phyloP scores from a whole-genome alignment of 1,140 invertebrate genomes.

The Ceratina calcarata region DNA sequence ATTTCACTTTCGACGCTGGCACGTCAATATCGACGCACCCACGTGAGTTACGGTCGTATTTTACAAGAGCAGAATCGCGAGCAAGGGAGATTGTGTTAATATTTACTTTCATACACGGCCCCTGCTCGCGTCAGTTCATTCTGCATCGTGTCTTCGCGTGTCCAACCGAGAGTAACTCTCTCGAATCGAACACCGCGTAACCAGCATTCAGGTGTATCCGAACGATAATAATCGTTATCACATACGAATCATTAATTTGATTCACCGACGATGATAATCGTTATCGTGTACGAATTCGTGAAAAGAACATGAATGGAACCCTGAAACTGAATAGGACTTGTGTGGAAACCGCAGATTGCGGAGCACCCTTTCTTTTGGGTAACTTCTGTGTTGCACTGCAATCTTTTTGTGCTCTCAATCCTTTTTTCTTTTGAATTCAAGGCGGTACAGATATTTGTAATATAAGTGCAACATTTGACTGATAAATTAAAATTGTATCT shows the following conservation, averaged over 20 bases:
- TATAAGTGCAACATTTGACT: too few relatives aligned
- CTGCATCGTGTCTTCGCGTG: conserved; percentile 61
- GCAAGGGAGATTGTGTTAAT: conserved; percentile 69
- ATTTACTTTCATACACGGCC: conserved; percentile 74
- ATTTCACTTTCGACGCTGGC: neutral
- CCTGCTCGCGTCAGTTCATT: conserved; percentile 71
- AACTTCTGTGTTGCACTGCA: neutral
- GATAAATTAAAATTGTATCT: too few relatives aligned
- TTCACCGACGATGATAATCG: too few relatives aligned
- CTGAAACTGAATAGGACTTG: neutral
- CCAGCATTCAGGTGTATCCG: too few relatives aligned
- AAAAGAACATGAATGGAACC: neutral
- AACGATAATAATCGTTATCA: too few relatives aligned
- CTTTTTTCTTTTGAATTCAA: neutral
- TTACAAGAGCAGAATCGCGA: conserved; percentile 39
- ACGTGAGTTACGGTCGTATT: conserved; percentile 37
- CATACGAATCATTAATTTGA: too few relatives aligned
- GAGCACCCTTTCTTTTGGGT: too few relatives aligned
- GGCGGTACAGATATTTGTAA: neutral
- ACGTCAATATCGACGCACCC: conserved; percentile 7
- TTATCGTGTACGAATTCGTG: too few relatives aligned
- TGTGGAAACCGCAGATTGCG: neutral
- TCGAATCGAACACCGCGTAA: conserved; percentile 24
- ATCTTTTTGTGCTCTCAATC: neutral
- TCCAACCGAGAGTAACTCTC: conserved; percentile 57